Evolutionary conservation across 2,797 vertebrate species (phyloP), one percentile per base, ranked within the genome.

Genomic region (Epinephelus malabaricus): DNA sequence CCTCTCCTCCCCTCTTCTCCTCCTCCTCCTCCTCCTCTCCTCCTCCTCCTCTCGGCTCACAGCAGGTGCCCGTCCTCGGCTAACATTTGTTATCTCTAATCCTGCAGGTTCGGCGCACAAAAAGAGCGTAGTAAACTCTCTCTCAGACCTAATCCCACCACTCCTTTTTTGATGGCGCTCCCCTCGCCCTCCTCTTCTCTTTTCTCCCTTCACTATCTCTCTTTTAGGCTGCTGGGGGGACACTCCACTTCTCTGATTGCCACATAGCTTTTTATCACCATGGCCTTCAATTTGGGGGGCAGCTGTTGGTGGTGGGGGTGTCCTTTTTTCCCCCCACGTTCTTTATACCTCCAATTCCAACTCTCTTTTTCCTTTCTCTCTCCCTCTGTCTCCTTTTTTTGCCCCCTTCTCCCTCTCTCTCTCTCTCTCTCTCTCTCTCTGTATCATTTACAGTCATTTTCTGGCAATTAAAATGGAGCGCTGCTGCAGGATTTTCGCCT

Each of bases 11-110:
- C 56, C 49, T 43, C 73, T 55, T 54, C 56, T 8, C 38, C 45
- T 54, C 43, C 21, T 61, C 61, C 43, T 62, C 67, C 73, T 82
- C 86, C 27, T 27, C 89, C 79, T 84, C 43, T 62, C 65, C 73
- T 82, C 86, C 89, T 82, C 90, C 83, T 85, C 87, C 82, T 80
- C 85, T 75, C 69, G 25, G 74, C 90, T 94, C 90, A 88, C 93
- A 93, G 92, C 92, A 94, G 93, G 95, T 94, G 94, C 92, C 86
- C 88, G 89, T 91, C 88, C 90, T 88, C 82, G 21, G 83, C 93
- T 92, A 94, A 94, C 95, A 93, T 94, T 92, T 93, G 94, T 95
- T 95, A 96, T 96, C 94, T 94, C 88, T 94, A 95, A 95, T 95
- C 93, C 95, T 93, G 92, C 95, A 95, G 95, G 93, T 95, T 94